Base-by-base conservation (phyloP, 2,797 vertebrate species). In the Scomberomorus guttatus region DNA sequence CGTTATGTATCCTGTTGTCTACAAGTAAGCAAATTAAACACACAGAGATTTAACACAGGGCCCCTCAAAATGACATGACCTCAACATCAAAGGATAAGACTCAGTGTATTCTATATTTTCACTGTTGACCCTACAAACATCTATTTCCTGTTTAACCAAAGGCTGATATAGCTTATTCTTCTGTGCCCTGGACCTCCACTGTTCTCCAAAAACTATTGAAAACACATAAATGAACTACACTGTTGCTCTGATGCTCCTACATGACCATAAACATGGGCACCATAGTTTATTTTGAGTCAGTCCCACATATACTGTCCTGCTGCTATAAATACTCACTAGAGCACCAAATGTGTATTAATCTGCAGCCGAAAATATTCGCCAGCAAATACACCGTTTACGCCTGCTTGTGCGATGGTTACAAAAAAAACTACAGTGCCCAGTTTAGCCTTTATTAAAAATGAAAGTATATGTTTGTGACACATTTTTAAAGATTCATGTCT, bases 401-500 rank as follows among this genome's bases (percentile, higher is more conserved):
- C n/a, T 8, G 22, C 27, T 59, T 15, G 24, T 27, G 18, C 24
- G 24, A 29, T 58, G 44, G 44, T 18, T 48, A 14, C 29, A 32
- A 44, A 44, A n/a, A 44, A 44, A 17, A 48, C 44, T 18, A 18
- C 17, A 17, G 15, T 17, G 42, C 42, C 42, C 12, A 44, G 42
- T 5, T 44, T 46, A 18, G 2, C 15, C 15, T 46, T 18, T 46
- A 46, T 60, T 18, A 32, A 12, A 12, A n/a, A 37, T 17, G 39
- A 5, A 74, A 34, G 6, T 22, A 34, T 22, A 18, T 20, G 25
- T n/a, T n/a, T 32, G 2, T 27, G 7, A 50, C 24, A 11, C 4
- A 7, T 73, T 66, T 73, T 29, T 34, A 25, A 62, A 68, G 15
- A 68, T 58, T 20, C 34, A 15, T 54, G 22, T 50, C 27, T 60